Percentiles rank a stretch among this genome's conserved stretches.
Evolutionary conservation across 2,113 vertebrate species (phyloP).

Genomic region (Elgaria multicarinata): DNA sequence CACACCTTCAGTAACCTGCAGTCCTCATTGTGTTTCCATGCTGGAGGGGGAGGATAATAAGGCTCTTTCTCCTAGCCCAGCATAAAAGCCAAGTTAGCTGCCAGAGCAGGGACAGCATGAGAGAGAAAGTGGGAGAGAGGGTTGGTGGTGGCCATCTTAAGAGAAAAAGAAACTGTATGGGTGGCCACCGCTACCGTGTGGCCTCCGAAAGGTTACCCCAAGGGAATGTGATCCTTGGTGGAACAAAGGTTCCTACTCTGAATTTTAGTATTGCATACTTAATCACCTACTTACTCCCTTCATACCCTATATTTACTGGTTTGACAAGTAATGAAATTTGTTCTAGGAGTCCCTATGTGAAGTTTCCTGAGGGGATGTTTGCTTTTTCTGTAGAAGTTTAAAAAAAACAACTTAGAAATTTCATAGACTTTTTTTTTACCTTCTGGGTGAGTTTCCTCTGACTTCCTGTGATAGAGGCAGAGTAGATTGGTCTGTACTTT

Average conservation of each 20-base stretch:
- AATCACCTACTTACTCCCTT: neutral
- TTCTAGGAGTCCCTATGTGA: neutral
- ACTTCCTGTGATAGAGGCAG: slow-evolving; percentile 50
- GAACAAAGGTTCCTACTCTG: too few relatives aligned
- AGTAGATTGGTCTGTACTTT: slow-evolving; percentile 46
- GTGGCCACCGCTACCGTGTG: neutral
- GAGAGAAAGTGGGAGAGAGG: neutral
- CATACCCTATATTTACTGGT: neutral
- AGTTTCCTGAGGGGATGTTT: slow-evolving; percentile 9
- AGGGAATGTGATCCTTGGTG: too few relatives aligned
- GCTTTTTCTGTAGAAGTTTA: neutral
- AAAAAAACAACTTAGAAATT: too few relatives aligned
- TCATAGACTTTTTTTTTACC: slow-evolving; percentile 75
- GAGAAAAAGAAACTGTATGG: neutral
- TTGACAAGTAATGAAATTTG: slow-evolving; percentile 10
- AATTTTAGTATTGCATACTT: neutral
- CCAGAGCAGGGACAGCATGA: neutral
- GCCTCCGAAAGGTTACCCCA: neutral
- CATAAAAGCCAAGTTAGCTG: neutral
- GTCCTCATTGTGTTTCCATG: neutral
- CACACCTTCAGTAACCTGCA: too few relatives aligned
- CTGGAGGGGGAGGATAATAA: neutral
- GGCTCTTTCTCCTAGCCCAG: neutral
- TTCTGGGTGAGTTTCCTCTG: slow-evolving; percentile 67
- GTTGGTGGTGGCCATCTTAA: neutral